These are phyloP conservation scores for Plumapathes pennacea DNA, from an alignment of 92 coral and sea anemone species.

Conservation along the genomic window DNA sequence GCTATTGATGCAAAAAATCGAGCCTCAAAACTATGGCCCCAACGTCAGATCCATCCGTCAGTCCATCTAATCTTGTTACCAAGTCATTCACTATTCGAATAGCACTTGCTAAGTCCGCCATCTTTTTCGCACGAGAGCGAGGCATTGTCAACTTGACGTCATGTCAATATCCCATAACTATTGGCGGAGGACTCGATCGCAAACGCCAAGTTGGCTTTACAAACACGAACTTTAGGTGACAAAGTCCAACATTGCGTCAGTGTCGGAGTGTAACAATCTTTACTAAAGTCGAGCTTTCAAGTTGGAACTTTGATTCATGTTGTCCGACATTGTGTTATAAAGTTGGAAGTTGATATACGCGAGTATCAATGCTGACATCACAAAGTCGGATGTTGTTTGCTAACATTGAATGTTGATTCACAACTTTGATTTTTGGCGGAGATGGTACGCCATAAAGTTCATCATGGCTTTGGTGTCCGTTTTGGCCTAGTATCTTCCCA, in stretches of 20 bases:
- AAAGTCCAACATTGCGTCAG: slow-evolving; percentile 5
- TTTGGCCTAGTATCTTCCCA: no score
- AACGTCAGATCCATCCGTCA: slow-evolving; percentile 7
- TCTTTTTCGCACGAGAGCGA: slow-evolving; percentile 10
- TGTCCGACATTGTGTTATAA: no score
- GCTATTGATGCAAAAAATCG: slow-evolving; percentile 1
- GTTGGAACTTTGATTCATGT: no score
- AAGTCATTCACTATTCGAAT: slow-evolving; percentile 1
- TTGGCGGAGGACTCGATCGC: neutral
- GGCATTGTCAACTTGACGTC: slow-evolving; percentile 4
- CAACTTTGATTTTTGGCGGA: no score
- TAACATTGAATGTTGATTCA: no score
- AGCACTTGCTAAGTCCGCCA: slow-evolving; percentile 6
- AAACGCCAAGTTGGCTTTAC: neutral
- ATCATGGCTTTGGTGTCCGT: no score
- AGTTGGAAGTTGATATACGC: no score
- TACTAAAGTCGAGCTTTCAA: no score
- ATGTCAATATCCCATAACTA: slow-evolving; percentile 3
- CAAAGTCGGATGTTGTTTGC: no score
- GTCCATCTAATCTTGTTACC: slow-evolving; percentile 11
- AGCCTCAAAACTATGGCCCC: slow-evolving; percentile 3
- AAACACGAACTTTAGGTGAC: neutral
- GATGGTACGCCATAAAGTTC: no score
- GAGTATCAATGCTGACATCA: no score
- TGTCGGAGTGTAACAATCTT: no score